Evolutionary conservation across 2,113 vertebrate genomes (phyloP), one percentile per base, ranked within the genome.

Genomic region (Melierax canorus): DNA sequence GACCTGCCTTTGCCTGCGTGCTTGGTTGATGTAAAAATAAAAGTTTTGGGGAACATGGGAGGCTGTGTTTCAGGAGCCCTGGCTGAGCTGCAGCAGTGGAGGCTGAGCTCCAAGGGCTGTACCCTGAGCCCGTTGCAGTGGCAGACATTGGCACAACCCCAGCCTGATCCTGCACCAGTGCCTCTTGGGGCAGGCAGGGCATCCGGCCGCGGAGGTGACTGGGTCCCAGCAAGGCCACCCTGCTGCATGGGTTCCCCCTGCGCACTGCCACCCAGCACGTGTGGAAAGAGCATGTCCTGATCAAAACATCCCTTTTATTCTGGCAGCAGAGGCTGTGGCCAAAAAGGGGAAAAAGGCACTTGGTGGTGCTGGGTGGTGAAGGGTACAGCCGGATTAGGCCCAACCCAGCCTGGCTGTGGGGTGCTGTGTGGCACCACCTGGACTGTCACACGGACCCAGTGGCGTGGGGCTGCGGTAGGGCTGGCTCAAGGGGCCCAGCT

Each of bases 281-380:
- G 2, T 0, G 1, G n/a, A 76, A 72, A 16, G 5, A 27, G 38
- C 38, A 27, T 0, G 0, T 51, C 68, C 50, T 55, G n/a, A 36
- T n/a, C 36, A 43, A 87, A 72, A 64, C 7, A 21, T 34, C 56
- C 56, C 50, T 81, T 97, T 97, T 95, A 97, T 97, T 97, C 63
- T 56, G 71, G 59, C 55, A 67, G 48, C 50, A 34, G 58, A 16
- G 39, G 38, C 80, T 1, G 2, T 15, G 34, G 46, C 51, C 60
- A 45, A 30, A 90, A 56, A 7, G 59, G 27, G 36, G 34, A 58
- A 43, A 29, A 55, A 95, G 72, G 66, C 66, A 77, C 27, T 7
- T 12, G 13, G 48, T 43, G 39, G 39, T 48, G 58, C 19, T 7
- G 34, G 10, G 39, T 20, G 26, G 26, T 21, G 19, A 20, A 5